Evolutionary conservation across 2,888 invertebrate species (phyloP), one percentile per base, ranked within the genome.

Genomic region (Hirtodrosophila alboralis): DNA sequence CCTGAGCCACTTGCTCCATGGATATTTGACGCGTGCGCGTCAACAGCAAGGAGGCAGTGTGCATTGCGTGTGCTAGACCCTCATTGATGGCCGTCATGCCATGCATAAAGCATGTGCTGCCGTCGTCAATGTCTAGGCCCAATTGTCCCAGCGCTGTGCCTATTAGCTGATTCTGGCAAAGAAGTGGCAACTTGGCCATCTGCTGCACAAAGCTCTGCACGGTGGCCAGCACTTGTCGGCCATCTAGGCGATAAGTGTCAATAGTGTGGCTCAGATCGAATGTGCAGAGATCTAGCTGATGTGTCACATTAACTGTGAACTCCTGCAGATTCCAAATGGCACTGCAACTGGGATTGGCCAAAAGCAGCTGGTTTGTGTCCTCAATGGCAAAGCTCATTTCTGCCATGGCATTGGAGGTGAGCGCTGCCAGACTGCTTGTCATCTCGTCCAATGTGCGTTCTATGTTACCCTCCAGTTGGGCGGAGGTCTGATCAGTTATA

Each of bases 61-160:
- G 74, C 71, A 88, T 48, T 2, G 86, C 65, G 27, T 53, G 28
- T 2, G 83, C 76, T 23, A 87, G 41, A 8, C 74, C 69, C 18
- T 68, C 48, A 51, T 88, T 88, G n/a, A 88, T 67, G 9, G 38
- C 44, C 3, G 66, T 49, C 14, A 88, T 83, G 34, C 67, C 71
- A 3, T 69, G 60, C 48, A 87, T 45, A 26, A 84, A 87, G 49
- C 89, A 88, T 16, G 49, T 59, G 13, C 63, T 52, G 5, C 64
- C 48, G 14, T 37, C 51, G 1, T 59, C 71, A 6, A 78, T 61
- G 3, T 44, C 54, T 4, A 74, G 4, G n/a, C 59, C 45, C 1
- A 66, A 12, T 1, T 64, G 58, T 3, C 16, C 40, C 13, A 73
- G 0, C 2, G 60, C 60, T 26, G 27, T 21, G n/a, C 44, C 45